Evolutionary conservation across 2,113 vertebrate species (phyloP), one percentile per base, ranked within the genome.

Genomic region (Syrrhaptes paradoxus): DNA sequence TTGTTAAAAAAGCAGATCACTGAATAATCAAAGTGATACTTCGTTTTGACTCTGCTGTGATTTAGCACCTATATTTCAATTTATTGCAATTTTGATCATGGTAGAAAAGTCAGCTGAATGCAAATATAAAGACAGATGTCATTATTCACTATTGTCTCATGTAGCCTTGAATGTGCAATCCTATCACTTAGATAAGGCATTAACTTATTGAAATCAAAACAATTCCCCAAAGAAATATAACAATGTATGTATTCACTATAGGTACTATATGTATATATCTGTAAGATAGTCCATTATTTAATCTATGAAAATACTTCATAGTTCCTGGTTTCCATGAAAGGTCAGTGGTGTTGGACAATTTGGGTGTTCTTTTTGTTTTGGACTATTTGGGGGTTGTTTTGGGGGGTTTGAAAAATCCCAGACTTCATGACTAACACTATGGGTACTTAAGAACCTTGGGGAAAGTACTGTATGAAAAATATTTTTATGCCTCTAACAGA

Each of bases 111-210:
- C 57, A 86, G 73, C 32, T 68, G 41, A 92, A 81, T 41, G 67
- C 43, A 79, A 84, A 97, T 95, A 81, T 73, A 92, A 77, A 93
- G 41, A 89, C 79, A 83, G 46, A 25, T 54, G n/a, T 72, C 94
- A 87, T 54, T 78, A 61, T 92, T 94, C 52, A 20, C 61, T 52
- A 6, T 87, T 92, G 93, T 67, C 82, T 65, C 26, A 84, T 48
- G 45, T 19, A 63, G 52, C 36, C 45, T 74, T n/a, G 14, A 81
- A 84, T 38, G 28, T 61, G 45, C 0, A 0, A 81, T 63, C 65
- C 62, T 94, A 78, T 87, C n/a, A 78, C 41, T 95, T 88, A 71
- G 55, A 70, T 59, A 80, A 77, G 46, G 24, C 32, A 88, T 65
- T 38, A 54, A 24, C 65, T 57, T 77, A 68, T 74, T 78, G 26